Evolutionary conservation across 2,888 invertebrate genomes (phyloP).

Genomic region (Julus scandinavius): DNA sequence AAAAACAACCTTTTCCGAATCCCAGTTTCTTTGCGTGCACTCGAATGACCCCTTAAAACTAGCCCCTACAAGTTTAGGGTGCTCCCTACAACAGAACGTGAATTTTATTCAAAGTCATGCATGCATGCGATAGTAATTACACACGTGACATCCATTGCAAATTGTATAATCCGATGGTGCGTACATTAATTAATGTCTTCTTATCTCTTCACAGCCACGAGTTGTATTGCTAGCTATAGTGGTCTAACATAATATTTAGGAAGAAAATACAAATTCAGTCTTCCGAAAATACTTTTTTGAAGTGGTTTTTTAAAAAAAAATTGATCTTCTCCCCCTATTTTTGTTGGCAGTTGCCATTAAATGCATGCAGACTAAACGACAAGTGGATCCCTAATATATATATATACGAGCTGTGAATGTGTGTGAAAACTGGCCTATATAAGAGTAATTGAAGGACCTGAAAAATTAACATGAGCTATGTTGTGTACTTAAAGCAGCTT

Average conservation of each 20-base stretch:
- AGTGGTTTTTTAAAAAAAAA: background rate
- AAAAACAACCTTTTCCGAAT: background rate
- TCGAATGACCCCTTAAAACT: conserved; percentile 30
- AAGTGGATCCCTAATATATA: background rate
- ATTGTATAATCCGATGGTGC: conserved; percentile 39
- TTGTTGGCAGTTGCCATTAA: background rate
- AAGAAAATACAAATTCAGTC: background rate
- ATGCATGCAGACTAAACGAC: background rate
- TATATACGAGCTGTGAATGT: background rate
- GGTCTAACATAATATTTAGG: background rate
- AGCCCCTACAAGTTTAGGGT: conserved; percentile 8
- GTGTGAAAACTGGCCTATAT: background rate
- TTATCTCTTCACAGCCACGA: background rate
- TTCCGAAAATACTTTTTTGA: background rate
- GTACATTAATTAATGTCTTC: conserved; percentile 31
- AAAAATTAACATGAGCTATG: background rate
- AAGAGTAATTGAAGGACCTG: background rate
- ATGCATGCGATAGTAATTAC: background rate
- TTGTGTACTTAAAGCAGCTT: background rate
- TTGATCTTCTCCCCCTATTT: background rate
- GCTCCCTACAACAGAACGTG: conserved; percentile 4
- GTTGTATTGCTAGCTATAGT: background rate
- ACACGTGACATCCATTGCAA: conserved; percentile 28
- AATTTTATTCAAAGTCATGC: conserved; percentile 34
- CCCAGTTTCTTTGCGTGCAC: background rate